Evolutionary conservation across 2,888 invertebrate species (phyloP), one percentile per base, ranked within the genome.

Genomic region (Conops quadrifasciatus): DNA sequence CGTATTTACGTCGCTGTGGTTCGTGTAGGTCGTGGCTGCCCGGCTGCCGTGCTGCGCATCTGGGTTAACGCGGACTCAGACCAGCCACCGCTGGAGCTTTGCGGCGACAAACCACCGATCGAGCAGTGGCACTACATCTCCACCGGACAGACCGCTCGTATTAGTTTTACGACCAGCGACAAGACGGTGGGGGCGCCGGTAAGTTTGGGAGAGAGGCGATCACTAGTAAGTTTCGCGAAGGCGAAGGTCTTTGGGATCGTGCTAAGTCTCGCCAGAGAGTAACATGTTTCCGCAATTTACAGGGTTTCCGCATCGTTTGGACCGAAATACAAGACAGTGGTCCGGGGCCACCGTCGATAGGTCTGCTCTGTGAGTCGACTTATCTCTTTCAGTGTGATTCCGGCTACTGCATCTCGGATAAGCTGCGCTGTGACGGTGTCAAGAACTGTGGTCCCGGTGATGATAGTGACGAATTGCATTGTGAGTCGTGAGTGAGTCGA

Each of bases 81-180:
- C 72, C 90, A 91, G 70, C 91, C 93, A 73, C 95, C 96, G 68
- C 88, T 94, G 76, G 96, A 96, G 88, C 87, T 96, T 78, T 97
- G 96, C 85, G 96, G 96, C 24, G 95, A 94, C 85, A 94, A 93
- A 85, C 89, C 91, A 73, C 87, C 90, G 47, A 85, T 89, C 30
- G 91, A 93, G 77, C 91, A 92, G 81, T 93, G 94, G 92, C 92
- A 94, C 87, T 94, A 93, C 84, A 88, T 95, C 79, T 96, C 97
- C 77, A 92, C 93, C 70, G 92, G 93, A 77, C 94, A 94, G 88
- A 91, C 93, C 76, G 92, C 96, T 87, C 91, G 95, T 85, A 90
- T 97, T 80, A 97, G 97, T 87, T 97, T 97, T 87, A 93, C 96
- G 84, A 94, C 95, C 83, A 95, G 97, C 73, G 95, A 96, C 86